These are phyloP conservation scores for Australoheros facetus DNA, from an alignment of 2,797 vertebrate species.

Conservation along the genomic window DNA sequence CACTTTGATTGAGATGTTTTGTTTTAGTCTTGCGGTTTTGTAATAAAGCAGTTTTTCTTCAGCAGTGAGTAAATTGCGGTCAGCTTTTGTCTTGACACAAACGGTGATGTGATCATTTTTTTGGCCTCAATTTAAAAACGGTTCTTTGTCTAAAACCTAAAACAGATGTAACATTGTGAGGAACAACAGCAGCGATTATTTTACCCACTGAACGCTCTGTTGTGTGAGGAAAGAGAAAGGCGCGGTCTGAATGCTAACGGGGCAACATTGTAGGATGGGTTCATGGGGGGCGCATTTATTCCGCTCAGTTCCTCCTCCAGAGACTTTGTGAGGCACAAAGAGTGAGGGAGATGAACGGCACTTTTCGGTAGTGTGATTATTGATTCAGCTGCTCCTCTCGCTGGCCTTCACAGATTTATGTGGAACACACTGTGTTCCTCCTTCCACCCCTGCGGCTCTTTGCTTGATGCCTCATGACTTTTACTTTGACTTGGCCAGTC, in stretches of 20 bases:
- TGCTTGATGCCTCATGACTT: constrained; percentile 29
- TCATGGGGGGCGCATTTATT: constrained; percentile 27
- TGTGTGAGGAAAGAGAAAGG: constrained; percentile 1
- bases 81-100: background rate
- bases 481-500: constrained; percentile 20
- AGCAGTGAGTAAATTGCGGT: background rate
- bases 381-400: constrained; percentile 43
- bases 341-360: constrained; percentile 4
- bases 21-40: background rate
- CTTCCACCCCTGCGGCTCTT: constrained; percentile 31
- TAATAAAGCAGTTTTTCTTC: background rate
- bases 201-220: constrained; percentile 2
- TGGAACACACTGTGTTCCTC: constrained; percentile 26
- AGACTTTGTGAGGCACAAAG: constrained; percentile 29
- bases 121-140: background rate
- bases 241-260: constrained; percentile 24
- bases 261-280: background rate
- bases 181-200: constrained; percentile 2
- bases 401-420: constrained; percentile 43
- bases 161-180: constrained; percentile 5
- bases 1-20: background rate
- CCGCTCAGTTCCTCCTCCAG: constrained; percentile 19
- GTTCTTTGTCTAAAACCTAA: background rate
- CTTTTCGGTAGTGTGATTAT: constrained; percentile 44
- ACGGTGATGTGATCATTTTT: background rate